These are phyloP conservation scores for Urocyon cinereoargenteus DNA, from an alignment of 2,797 vertebrate genomes.

Conservation along the genomic window DNA sequence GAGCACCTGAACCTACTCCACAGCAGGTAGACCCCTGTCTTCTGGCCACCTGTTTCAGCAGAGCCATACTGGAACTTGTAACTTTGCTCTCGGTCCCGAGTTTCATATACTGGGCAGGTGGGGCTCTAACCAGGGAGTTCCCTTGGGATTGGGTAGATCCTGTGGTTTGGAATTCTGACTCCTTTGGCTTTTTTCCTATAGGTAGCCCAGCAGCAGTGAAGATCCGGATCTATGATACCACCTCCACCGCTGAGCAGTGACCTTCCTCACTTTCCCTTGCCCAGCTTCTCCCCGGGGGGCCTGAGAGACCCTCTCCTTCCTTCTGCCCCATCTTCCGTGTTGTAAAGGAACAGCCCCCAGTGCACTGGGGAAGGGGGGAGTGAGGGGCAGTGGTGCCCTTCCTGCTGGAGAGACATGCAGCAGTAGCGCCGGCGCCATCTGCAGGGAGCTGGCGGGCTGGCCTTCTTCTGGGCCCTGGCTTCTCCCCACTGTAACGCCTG, in stretches of 20 bases:
- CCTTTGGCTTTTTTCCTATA: background rate
- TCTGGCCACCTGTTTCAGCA: background rate
- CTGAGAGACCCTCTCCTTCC: constrained; percentile 76
- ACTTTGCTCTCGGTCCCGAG: background rate
- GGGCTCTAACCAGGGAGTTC: background rate
- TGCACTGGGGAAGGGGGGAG: constrained; percentile 81
- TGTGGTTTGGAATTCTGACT: background rate
- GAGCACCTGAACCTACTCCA: constrained; percentile 93
- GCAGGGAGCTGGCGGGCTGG: constrained; percentile 87
- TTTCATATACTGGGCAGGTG: background rate
- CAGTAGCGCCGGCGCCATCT: constrained; percentile 82
- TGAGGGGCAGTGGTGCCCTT: constrained; percentile 83
- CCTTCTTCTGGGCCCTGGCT: constrained; percentile 77
- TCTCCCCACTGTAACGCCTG: constrained; percentile 85
- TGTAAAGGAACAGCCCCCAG: constrained; percentile 77
- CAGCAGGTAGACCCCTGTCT: constrained; percentile 88
- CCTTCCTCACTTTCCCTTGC: constrained; percentile 81
- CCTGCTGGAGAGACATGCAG: constrained; percentile 82
- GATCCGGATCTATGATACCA: constrained; percentile 82
- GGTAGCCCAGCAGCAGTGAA: constrained; percentile 92
- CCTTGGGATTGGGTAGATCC: background rate
- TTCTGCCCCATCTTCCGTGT: constrained; percentile 73
- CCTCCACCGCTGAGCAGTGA: constrained; percentile 87
- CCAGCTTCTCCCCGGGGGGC: constrained; percentile 84
- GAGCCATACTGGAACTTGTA: background rate